These are phyloP conservation scores for Aphidius ervi DNA, from an alignment of 1,140 invertebrate species.

Conservation along the genomic window DNA sequence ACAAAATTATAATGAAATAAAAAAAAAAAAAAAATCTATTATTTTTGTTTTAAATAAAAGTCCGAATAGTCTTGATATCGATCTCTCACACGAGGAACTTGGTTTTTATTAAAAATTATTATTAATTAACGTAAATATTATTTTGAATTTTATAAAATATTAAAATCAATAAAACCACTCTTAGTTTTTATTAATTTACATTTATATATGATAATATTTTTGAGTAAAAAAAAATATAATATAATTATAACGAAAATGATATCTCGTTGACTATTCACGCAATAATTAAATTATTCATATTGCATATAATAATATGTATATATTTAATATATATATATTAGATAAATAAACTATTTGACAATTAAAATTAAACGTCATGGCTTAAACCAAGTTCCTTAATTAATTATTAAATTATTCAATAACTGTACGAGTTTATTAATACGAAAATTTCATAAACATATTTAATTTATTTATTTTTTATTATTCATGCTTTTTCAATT, in stretches of 20 bases:
- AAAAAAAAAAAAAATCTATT: neutral
- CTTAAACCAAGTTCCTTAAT: conserved; percentile 23
- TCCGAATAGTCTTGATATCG: conserved; percentile 26
- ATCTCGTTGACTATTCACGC: neutral
- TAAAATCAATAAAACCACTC: neutral
- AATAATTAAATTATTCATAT: neutral
- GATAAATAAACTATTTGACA: conserved; percentile 15
- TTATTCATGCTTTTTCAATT: conserved; percentile 20
- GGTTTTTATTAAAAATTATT: conserved; percentile 19
- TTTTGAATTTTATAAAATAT: too few species aligned
- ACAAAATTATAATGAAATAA: conserved; percentile 7
- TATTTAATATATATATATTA: neutral
- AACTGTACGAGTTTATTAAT: neutral
- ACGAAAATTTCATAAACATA: neutral
- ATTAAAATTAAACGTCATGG: conserved; percentile 18
- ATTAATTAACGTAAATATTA: too few species aligned
- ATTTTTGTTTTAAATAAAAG: conserved; percentile 11
- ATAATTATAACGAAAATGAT: neutral
- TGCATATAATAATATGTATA: too few species aligned
- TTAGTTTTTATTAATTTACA: too few species aligned
- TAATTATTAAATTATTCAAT: conserved; percentile 17
- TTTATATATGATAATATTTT: neutral
- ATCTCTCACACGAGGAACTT: conserved; percentile 25
- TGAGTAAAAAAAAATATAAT: conserved; percentile 1
- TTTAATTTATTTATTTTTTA: too few species aligned